A percentile compares a stretch with the other conserved stretches of the same genome.
Conservation (phyloP, 2,888 invertebrate genomes). For the Limulus polyphemus region DNA sequence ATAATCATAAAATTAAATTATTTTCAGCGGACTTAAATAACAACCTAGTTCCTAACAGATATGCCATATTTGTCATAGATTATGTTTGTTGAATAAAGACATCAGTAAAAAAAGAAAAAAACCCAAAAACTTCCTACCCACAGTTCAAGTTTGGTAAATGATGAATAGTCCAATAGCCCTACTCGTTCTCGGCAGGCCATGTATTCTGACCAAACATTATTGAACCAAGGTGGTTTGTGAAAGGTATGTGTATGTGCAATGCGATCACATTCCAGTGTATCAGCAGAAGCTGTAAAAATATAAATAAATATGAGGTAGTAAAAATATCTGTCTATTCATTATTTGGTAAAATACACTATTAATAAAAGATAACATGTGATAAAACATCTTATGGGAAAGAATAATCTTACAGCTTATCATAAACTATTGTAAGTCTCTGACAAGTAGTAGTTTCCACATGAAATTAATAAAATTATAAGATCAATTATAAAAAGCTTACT, state of each 20-base stretch:
- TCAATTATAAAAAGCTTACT: too few species aligned
- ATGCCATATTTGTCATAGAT: too few species aligned
- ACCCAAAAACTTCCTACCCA: constrained; percentile 50
- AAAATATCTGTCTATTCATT: not conserved
- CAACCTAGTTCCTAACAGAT: constrained; percentile 7
- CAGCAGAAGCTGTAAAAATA: not conserved
- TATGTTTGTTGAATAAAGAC: too few species aligned
- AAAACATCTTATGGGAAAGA: too few species aligned
- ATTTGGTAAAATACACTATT: not conserved
- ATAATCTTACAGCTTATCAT: too few species aligned
- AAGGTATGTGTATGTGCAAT: constrained; percentile 70
- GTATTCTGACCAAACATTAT: constrained; percentile 73
- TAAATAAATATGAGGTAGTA: too few species aligned
- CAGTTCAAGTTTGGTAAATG: constrained; percentile 89
- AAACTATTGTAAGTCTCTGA: too few species aligned
- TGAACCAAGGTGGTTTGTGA: constrained; percentile 87
- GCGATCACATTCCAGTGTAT: constrained; percentile 29
- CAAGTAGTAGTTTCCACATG: too few species aligned
- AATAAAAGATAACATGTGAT: too few species aligned
- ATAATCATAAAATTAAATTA: too few species aligned
- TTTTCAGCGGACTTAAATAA: too few species aligned
- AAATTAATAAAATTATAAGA: too few species aligned
- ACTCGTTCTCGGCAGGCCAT: constrained; percentile 83
- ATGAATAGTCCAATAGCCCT: constrained; percentile 90
- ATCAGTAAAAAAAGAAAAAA: not conserved